These are phyloP conservation scores for Phycodurus eques DNA, from an alignment of 2,113 vertebrate species.

Conservation along the genomic window DNA sequence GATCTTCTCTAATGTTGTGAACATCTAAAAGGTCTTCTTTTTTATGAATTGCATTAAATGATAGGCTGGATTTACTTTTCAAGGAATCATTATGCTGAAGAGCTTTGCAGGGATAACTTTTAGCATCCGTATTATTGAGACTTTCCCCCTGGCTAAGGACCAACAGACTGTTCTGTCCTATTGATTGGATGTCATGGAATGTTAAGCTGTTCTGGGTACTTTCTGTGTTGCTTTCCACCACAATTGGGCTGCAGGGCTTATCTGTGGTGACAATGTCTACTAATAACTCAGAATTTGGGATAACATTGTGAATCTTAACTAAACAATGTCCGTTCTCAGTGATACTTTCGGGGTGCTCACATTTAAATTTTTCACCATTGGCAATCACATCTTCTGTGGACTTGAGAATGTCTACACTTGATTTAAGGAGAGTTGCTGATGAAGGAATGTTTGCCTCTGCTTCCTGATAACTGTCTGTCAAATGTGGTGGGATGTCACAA, in stretches of 20 bases:
- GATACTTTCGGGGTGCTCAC: conserved; percentile 6
- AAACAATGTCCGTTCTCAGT: conserved; percentile 14
- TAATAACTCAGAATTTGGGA: conserved; percentile 33
- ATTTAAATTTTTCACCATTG: conserved; percentile 18
- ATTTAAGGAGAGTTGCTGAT: conserved; percentile 4
- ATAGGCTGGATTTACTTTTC: conserved; percentile 33
- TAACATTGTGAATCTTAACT: conserved; percentile 23
- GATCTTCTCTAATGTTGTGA: conserved; percentile 59
- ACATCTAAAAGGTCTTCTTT: conserved; percentile 56
- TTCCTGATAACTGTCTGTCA: conserved; percentile 12
- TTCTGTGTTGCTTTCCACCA: conserved; percentile 44
- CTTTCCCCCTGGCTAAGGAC: conserved; percentile 53
- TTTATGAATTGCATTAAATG: conserved; percentile 42
- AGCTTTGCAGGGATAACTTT: conserved; percentile 28
- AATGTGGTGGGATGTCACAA: conserved; percentile 16
- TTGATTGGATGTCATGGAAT: conserved; percentile 32
- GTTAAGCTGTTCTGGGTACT: conserved; percentile 25
- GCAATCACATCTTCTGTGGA: conserved; percentile 20
- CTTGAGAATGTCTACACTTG: conserved; percentile 16
- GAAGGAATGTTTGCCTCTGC: conserved; percentile 37
- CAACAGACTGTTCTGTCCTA: conserved; percentile 55
- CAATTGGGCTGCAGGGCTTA: conserved; percentile 50
- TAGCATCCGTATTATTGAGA: conserved; percentile 34
- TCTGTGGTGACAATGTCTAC: conserved; percentile 44
- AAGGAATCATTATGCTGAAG: conserved; percentile 36